Percentiles rank a stretch among this genome's conserved stretches.
Conservation (phyloP, 2,797 vertebrate genomes). For the Sebastes matsubarae region DNA sequence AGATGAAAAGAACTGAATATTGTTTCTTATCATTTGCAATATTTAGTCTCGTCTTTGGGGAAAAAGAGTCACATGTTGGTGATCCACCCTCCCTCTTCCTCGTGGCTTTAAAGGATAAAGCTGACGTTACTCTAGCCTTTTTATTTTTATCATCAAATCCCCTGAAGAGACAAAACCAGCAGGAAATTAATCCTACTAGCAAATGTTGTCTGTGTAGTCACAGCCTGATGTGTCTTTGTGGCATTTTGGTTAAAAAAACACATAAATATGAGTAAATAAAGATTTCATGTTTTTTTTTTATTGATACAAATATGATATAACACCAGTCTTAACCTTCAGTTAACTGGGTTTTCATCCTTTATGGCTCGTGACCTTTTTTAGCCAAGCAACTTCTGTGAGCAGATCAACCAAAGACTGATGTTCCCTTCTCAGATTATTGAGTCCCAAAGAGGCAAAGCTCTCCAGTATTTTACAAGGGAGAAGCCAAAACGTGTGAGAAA, state of each 20-base stretch:
- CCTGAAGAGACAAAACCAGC: neutral
- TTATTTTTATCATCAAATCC: constrained; percentile 4
- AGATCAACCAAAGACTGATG: neutral
- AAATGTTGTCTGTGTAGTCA: neutral
- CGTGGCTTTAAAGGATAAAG: neutral
- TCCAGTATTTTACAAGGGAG: neutral
- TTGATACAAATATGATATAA: neutral
- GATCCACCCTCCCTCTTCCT: neutral
- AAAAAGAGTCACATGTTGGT: neutral
- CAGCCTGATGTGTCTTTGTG: neutral
- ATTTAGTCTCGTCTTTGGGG: neutral
- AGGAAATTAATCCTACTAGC: neutral
- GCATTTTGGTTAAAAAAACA: neutral
- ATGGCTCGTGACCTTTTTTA: neutral
- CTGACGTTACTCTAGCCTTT: neutral
- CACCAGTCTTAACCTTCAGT: neutral
- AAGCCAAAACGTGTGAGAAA: no score
- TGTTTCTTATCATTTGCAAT: neutral
- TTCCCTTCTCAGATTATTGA: neutral
- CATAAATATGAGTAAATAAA: no score
- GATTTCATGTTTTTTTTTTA: neutral
- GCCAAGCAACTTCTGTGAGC: neutral
- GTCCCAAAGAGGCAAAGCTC: neutral
- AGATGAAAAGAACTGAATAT: neutral
- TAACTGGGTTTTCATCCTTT: neutral